phyloP scores from a whole-genome alignment of 2,797 vertebrate species.

The Octomys mimax region DNA sequence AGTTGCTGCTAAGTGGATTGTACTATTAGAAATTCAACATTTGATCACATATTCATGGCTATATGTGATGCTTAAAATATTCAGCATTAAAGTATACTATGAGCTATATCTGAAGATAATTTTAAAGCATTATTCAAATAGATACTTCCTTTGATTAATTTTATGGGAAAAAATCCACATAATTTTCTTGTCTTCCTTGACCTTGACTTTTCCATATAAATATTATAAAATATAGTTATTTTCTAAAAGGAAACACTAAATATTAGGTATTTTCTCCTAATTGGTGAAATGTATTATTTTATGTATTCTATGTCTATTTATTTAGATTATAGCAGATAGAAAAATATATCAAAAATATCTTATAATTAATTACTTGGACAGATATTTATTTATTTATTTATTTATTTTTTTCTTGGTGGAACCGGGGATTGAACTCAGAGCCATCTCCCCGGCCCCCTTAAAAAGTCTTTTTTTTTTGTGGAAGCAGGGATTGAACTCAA shows the following conservation, averaged over 20 bases:
- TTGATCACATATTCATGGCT: slow-evolving; percentile 18
- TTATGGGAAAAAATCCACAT: background rate
- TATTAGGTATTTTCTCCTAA: background rate
- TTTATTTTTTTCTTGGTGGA: too few species aligned
- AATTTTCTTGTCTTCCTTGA: background rate
- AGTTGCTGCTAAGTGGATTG: slow-evolving; percentile 61
- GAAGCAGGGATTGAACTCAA: too few species aligned
- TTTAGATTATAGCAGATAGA: background rate
- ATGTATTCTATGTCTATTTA: background rate
- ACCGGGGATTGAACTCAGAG: too few species aligned
- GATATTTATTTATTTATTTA: too few species aligned
- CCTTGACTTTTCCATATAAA: background rate
- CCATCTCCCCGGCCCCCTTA: too few species aligned
- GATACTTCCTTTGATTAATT: background rate
- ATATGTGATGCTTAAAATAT: slow-evolving; percentile 13
- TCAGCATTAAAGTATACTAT: background rate
- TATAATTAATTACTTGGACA: background rate
- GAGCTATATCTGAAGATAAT: background rate
- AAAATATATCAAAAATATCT: background rate
- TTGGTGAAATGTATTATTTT: background rate
- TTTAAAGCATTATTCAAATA: background rate
- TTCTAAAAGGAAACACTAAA: background rate
- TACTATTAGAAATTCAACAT: slow-evolving; percentile 70
- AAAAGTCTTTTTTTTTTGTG: too few species aligned
- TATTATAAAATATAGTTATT: background rate